Conservation (phyloP, 2,888 invertebrate species). For the Pimpla rufipes region DNA sequence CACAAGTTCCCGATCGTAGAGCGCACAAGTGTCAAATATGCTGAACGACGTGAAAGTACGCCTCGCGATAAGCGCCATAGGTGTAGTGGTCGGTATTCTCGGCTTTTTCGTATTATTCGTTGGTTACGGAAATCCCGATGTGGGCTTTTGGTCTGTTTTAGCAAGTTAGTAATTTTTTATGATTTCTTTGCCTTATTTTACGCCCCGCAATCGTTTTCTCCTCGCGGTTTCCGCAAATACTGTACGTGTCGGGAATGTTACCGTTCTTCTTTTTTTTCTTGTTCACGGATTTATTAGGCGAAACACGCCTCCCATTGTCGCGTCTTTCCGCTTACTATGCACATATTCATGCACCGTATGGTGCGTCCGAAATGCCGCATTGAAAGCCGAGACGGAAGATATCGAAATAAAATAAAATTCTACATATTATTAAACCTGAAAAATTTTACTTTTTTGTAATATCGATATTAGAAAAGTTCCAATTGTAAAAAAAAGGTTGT, state of each 20-base stretch:
- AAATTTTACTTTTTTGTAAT: too few relatives aligned
- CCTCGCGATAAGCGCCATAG: constrained; percentile 71
- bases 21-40: constrained; percentile 69
- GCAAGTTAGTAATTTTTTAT: constrained; percentile 72
- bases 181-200: background rate
- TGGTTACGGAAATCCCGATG: constrained; percentile 72
- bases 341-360: background rate
- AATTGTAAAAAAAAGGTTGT: too few relatives aligned
- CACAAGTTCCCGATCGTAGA: background rate
- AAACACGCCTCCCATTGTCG: background rate
- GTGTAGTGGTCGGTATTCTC: constrained; percentile 69
- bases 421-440: too few relatives aligned
- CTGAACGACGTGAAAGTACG: constrained; percentile 64
- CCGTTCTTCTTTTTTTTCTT: background rate
- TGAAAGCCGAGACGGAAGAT: background rate
- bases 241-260: too few relatives aligned
- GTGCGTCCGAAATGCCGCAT: background rate
- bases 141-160: constrained; percentile 77
- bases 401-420: background rate
- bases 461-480: too few relatives aligned
- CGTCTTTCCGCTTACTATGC: background rate
- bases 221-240: background rate
- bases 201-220: background rate
- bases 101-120: constrained; percentile 74
- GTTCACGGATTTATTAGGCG: background rate